Percentiles rank a stretch among this genome's conserved stretches.
Conservation (phyloP, 2,113 vertebrate species). For the Chionis minor region DNA sequence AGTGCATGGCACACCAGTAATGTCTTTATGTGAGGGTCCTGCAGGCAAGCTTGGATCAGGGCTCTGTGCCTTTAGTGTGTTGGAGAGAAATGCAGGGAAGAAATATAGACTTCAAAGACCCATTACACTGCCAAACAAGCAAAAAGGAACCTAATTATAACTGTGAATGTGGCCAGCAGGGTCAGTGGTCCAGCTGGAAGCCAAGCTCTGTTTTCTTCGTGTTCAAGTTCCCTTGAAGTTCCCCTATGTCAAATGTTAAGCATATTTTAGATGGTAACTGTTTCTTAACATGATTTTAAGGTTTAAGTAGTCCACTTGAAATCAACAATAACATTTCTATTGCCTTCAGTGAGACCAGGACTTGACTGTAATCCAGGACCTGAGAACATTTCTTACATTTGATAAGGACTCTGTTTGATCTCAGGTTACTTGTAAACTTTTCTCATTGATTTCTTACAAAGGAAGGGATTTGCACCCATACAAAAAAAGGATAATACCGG, state of each 20-base stretch:
- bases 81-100: not conserved
- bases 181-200: constrained; percentile 1
- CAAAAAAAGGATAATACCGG: not conserved
- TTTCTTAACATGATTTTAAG: not conserved
- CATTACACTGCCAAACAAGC: not conserved
- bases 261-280: not conserved
- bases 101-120: constrained; percentile 10
- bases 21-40: not conserved
- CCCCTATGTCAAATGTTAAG: not conserved
- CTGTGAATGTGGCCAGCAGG: not conserved
- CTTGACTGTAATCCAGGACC: not conserved
- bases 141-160: not conserved
- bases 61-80: not conserved
- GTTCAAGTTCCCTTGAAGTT: not conserved
- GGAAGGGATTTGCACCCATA: not conserved
- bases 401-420: not conserved
- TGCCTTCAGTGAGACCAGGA: not conserved
- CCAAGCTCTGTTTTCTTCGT: not conserved
- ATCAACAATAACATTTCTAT: not conserved
- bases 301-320: not conserved
- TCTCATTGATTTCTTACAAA: not conserved
- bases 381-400: not conserved
- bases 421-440: not conserved
- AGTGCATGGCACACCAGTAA: not conserved
- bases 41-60: not conserved